A percentile compares a stretch with the other conserved stretches of the same genome.
phyloP scores from a whole-genome alignment of 2,888 invertebrate species.

The Tholera decimalis region DNA sequence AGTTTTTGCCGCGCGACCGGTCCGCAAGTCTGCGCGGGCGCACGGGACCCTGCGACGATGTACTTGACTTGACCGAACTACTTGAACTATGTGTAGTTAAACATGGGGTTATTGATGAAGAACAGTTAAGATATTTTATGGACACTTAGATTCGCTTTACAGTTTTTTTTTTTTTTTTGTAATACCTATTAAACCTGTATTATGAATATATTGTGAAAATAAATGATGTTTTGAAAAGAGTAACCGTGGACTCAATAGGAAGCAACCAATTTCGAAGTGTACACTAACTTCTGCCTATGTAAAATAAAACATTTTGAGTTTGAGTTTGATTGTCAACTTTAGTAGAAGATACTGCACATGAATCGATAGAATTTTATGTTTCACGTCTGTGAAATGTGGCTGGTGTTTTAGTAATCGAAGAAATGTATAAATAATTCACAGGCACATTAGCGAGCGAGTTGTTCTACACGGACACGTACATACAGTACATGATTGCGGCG shows the following conservation, averaged over 20 bases:
- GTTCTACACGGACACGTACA: conserved; percentile 5
- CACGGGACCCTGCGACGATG: conserved; percentile 25
- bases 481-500: conserved; percentile 7
- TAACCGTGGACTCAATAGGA: too few relatives aligned
- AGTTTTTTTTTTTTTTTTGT: too few relatives aligned
- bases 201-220: too few relatives aligned
- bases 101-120: conserved; percentile 3
- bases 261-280: too few relatives aligned
- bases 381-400: too few relatives aligned
- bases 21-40: conserved; percentile 60
- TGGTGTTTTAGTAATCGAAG: neutral
- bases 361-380: neutral
- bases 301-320: too few relatives aligned
- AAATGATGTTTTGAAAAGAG: too few relatives aligned
- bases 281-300: too few relatives aligned
- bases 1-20: conserved; percentile 58
- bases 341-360: neutral
- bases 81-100: conserved; percentile 30
- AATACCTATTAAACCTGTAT: too few relatives aligned
- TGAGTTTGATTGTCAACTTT: conserved; percentile 1
- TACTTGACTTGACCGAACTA: conserved; percentile 31
- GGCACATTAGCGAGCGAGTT: conserved; percentile 17
- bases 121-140: neutral
- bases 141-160: too few relatives aligned
- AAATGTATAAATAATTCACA: neutral